Percentiles rank a stretch among this genome's conserved stretches.
These are phyloP conservation scores for Antrozous pallidus DNA, from an alignment of 2,797 vertebrate genomes.

Conservation along the genomic window DNA sequence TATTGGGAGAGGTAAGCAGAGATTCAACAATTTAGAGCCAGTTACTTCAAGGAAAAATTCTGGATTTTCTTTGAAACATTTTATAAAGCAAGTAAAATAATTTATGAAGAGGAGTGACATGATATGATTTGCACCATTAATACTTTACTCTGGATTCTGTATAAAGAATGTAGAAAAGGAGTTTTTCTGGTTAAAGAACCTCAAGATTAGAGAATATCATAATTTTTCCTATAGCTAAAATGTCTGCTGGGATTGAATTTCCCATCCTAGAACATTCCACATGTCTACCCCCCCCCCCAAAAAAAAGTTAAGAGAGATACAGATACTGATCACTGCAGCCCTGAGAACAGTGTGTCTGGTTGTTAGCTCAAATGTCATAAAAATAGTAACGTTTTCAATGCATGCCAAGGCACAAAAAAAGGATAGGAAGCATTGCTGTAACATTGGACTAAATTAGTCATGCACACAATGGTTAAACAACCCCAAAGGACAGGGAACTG, in stretches of 20 bases:
- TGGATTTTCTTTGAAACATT: neutral
- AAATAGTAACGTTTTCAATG: neutral
- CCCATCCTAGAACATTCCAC: neutral
- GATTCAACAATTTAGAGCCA: neutral
- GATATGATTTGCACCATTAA: neutral
- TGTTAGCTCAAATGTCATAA: neutral
- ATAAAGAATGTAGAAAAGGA: neutral
- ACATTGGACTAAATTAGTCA: neutral
- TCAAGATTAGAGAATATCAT: neutral
- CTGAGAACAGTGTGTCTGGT: neutral
- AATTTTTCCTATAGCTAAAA: neutral
- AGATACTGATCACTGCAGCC: neutral
- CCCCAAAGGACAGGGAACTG: neutral
- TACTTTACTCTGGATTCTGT: neutral
- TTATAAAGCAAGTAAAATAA: neutral
- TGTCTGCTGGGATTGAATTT: neutral
- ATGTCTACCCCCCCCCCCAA: neutral
- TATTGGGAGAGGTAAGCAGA: neutral
- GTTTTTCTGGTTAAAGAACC: neutral
- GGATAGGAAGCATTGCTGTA: neutral
- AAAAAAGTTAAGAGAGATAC: neutral
- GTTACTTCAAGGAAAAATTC: neutral
- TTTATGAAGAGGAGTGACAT: neutral
- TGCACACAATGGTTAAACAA: neutral
- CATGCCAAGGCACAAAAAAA: neutral